These are phyloP conservation scores for Lobophora halterata DNA, from an alignment of 2,888 invertebrate species.

Conservation along the genomic window DNA sequence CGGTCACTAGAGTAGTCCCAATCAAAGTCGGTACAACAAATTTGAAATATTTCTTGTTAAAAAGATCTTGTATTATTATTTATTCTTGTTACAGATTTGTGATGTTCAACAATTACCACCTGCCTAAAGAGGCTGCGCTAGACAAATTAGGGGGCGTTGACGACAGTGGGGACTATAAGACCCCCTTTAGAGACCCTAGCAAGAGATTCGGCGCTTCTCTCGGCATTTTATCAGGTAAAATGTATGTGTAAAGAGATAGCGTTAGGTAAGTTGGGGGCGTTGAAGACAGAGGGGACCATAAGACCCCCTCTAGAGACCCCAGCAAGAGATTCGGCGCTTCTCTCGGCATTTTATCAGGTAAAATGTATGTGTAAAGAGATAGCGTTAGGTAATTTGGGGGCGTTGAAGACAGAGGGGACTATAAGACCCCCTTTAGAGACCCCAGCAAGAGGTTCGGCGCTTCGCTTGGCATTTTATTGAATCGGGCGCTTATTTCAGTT, in stretches of 20 bases:
- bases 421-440: constrained; percentile 89
- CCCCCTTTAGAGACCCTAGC: constrained; percentile 89
- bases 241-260: constrained; percentile 73
- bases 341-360: constrained; percentile 88
- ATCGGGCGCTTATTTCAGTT: too few relatives aligned
- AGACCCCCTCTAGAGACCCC: constrained; percentile 89
- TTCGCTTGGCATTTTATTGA: constrained; percentile 90
- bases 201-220: constrained; percentile 92
- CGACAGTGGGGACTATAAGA: constrained; percentile 89
- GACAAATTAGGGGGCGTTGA: constrained; percentile 94
- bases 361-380: constrained; percentile 55
- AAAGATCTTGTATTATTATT: neutral
- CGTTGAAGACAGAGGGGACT: constrained; percentile 91
- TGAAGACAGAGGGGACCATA: constrained; percentile 90
- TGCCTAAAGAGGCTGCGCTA: constrained; percentile 89
- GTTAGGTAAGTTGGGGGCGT: constrained; percentile 94
- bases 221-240: constrained; percentile 86
- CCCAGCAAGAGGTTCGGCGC: constrained; percentile 92
- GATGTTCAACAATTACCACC: constrained; percentile 89
- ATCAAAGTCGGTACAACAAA: too few relatives aligned
- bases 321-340: constrained; percentile 92
- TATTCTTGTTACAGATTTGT: constrained; percentile 78
- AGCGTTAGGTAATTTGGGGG: constrained; percentile 93
- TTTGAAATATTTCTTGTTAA: too few relatives aligned
- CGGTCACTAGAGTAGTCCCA: too few relatives aligned